Conservation (phyloP, 2,888 invertebrate genomes). For the Mycalesis mineus region DNA sequence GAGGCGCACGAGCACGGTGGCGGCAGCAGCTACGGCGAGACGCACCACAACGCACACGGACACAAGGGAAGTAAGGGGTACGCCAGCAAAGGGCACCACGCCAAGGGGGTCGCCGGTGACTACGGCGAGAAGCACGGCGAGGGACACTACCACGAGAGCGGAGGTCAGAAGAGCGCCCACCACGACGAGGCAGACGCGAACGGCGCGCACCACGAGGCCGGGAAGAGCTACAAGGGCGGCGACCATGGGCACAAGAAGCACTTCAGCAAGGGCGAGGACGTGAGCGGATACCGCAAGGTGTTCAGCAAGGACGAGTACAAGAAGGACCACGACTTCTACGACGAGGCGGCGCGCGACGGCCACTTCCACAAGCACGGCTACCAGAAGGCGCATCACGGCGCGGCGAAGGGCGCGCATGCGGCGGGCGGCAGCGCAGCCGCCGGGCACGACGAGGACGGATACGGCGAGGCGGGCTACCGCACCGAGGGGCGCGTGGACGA, state of each 20-base stretch:
- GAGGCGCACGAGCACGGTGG: conserved; percentile 57
- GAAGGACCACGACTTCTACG: conserved; percentile 87
- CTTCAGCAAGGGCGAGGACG: conserved; percentile 83
- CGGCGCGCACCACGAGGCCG: conserved; percentile 74
- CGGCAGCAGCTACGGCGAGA: conserved; percentile 68
- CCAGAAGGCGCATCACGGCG: conserved; percentile 73
- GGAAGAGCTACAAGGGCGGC: conserved; percentile 74
- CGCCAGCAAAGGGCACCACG: conserved; percentile 70
- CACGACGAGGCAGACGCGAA: conserved; percentile 75
- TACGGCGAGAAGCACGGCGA: conserved; percentile 74
- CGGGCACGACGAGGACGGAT: conserved; percentile 70
- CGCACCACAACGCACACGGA: conserved; percentile 71
- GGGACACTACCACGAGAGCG: conserved; percentile 72
- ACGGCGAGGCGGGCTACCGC: conserved; percentile 76
- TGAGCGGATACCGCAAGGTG: conserved; percentile 84
- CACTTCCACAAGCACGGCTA: conserved; percentile 81
- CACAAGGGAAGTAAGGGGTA: conserved; percentile 78
- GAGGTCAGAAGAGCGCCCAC: conserved; percentile 75
- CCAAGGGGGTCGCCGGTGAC: conserved; percentile 76
- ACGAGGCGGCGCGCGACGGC: conserved; percentile 82
- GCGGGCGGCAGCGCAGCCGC: conserved; percentile 77
- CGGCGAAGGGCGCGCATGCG: conserved; percentile 75
- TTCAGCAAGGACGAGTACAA: conserved; percentile 88
- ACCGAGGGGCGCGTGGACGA: conserved; percentile 78
- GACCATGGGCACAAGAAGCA: conserved; percentile 79